phyloP scores from a whole-genome alignment of 2,113 vertebrate genomes.

The Melanostigma gelatinosum region DNA sequence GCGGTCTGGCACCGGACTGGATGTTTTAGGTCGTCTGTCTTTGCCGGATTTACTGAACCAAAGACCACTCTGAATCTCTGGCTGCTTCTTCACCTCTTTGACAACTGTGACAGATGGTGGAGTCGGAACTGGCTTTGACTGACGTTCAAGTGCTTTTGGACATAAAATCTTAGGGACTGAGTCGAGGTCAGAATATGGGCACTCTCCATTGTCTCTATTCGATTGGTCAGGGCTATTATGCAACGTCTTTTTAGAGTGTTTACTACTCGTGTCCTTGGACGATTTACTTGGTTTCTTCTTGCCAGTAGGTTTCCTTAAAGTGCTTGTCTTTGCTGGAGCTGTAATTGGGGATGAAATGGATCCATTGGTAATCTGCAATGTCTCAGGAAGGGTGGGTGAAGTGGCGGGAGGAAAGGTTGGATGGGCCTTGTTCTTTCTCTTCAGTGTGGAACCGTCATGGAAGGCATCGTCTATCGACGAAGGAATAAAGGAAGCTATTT shows the following conservation, averaged over 20 bases:
- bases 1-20: conserved; percentile 70
- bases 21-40: conserved; percentile 78
- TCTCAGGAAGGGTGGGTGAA: conserved; percentile 40
- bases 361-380: conserved; percentile 64
- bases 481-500: conserved; percentile 66
- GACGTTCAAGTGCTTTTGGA: conserved; percentile 80
- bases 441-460: conserved; percentile 21
- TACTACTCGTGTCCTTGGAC: conserved; percentile 39
- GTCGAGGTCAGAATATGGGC: conserved; percentile 82
- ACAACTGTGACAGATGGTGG: conserved; percentile 43
- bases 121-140: conserved; percentile 43
- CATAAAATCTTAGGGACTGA: conserved; percentile 83
- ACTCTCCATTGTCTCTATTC: conserved; percentile 67
- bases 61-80: conserved; percentile 77
- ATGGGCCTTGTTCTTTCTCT: conserved; percentile 42
- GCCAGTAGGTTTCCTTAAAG: conserved; percentile 67
- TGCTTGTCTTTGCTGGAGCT: conserved; percentile 66
- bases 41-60: conserved; percentile 84
- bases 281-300: conserved; percentile 75
- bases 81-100: conserved; percentile 78
- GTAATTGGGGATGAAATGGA: conserved; percentile 42
- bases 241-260: conserved; percentile 58
- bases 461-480: conserved; percentile 51
- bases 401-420: conserved; percentile 32
- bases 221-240: conserved; percentile 34